Conservation (phyloP, 2,113 vertebrate genomes). For the Chelonoidis abingdonii region DNA sequence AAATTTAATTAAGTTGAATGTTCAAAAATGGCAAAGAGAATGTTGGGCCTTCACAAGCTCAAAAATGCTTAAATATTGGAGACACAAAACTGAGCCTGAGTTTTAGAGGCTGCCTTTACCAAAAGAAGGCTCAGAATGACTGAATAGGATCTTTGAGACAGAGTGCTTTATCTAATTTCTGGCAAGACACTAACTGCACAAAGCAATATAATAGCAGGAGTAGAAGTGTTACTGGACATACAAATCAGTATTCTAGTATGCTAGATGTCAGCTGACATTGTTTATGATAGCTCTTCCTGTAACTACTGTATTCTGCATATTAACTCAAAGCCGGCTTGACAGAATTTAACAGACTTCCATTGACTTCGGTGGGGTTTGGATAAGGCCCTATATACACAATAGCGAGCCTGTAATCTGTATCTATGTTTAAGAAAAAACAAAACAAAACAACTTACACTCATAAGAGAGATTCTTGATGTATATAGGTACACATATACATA, state of each 20-base stretch:
- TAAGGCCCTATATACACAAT: too few species aligned
- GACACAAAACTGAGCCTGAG: background rate
- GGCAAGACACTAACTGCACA: background rate
- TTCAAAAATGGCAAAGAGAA: background rate
- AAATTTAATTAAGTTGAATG: background rate
- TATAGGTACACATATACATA: too few species aligned
- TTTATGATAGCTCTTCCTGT: background rate
- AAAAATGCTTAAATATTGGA: background rate
- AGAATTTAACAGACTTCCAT: too few species aligned
- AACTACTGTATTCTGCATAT: background rate
- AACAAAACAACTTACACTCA: too few species aligned
- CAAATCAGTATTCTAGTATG: background rate
- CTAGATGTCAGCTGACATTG: background rate
- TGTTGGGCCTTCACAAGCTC: background rate
- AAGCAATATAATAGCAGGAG: background rate
- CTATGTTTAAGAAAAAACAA: too few species aligned
- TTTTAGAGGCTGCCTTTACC: background rate
- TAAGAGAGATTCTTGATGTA: too few species aligned
- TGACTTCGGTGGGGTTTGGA: too few species aligned
- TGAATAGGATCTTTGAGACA: background rate
- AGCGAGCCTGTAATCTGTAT: too few species aligned
- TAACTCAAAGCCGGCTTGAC: background rate
- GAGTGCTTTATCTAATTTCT: background rate
- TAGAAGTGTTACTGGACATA: background rate
- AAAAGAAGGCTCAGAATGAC: too few species aligned